These are phyloP conservation scores for Carassius carassius DNA, from an alignment of 2,113 vertebrate species.

Conservation along the genomic window DNA sequence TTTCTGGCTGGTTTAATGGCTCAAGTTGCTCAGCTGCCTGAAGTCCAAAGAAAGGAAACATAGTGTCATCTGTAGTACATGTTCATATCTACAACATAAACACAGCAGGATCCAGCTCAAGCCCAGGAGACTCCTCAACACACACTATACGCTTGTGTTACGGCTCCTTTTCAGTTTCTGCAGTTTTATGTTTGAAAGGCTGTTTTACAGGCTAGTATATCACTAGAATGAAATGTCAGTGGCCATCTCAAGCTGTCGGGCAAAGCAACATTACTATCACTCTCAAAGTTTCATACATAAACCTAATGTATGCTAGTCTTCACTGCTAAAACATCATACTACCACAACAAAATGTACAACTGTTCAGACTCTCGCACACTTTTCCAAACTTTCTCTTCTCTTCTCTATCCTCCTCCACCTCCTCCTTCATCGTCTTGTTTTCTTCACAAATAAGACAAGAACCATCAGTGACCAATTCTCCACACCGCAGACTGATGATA, in stretches of 20 bases:
- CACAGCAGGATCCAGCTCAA: not conserved
- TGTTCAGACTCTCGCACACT: too few relatives aligned
- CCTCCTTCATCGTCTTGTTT: too few relatives aligned
- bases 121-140: not conserved
- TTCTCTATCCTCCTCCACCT: too few relatives aligned
- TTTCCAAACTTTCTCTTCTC: too few relatives aligned
- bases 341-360: too few relatives aligned
- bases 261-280: slow-evolving; percentile 14
- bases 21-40: not conserved
- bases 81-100: not conserved
- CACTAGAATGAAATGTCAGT: slow-evolving; percentile 27
- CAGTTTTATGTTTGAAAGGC: not conserved
- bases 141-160: not conserved
- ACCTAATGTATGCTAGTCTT: not conserved
- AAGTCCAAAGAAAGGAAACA: not conserved
- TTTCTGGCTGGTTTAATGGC: not conserved
- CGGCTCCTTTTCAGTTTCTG: not conserved
- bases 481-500: too few relatives aligned
- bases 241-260: slow-evolving; percentile 19
- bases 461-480: too few relatives aligned
- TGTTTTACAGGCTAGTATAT: slow-evolving; percentile 15
- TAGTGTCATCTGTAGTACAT: not conserved
- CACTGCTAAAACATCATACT: too few relatives aligned
- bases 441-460: too few relatives aligned
- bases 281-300: not conserved